Percentiles rank a stretch among this genome's conserved stretches.
These are phyloP conservation scores for Carollia perspicillata DNA, from an alignment of 2,113 vertebrate genomes.

Conservation along the genomic window DNA sequence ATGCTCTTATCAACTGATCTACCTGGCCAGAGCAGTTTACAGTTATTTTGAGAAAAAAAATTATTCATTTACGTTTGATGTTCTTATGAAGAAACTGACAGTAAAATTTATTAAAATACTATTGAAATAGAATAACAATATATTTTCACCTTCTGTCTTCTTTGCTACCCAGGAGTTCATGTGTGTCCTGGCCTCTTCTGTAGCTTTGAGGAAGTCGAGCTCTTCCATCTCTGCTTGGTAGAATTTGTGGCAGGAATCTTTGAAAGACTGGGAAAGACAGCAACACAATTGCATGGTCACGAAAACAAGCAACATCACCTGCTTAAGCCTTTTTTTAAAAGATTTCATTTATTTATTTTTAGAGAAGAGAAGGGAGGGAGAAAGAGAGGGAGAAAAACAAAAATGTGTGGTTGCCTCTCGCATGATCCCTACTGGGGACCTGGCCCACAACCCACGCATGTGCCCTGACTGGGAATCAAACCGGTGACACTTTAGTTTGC, in stretches of 20 bases:
- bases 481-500: too few species aligned
- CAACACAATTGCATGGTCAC: background rate
- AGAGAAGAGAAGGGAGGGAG: too few species aligned
- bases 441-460: too few species aligned
- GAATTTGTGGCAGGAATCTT: constrained; percentile 83
- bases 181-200: constrained; percentile 82
- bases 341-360: too few species aligned
- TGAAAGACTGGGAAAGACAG: constrained; percentile 83
- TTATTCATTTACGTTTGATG: background rate
- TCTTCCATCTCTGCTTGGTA: constrained; percentile 87
- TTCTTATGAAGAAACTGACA: background rate
- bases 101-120: background rate
- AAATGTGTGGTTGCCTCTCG: too few species aligned
- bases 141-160: constrained; percentile 87
- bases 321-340: background rate
- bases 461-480: too few species aligned
- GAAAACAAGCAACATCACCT: background rate
- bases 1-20: too few species aligned
- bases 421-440: too few species aligned
- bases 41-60: background rate
- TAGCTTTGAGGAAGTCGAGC: constrained; percentile 82
- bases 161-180: constrained; percentile 93
- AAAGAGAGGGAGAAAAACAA: too few species aligned
- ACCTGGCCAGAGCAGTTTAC: background rate
- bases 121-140: background rate